Conservation (phyloP, 2,113 vertebrate genomes). For the Diphyllodes magnificus region DNA sequence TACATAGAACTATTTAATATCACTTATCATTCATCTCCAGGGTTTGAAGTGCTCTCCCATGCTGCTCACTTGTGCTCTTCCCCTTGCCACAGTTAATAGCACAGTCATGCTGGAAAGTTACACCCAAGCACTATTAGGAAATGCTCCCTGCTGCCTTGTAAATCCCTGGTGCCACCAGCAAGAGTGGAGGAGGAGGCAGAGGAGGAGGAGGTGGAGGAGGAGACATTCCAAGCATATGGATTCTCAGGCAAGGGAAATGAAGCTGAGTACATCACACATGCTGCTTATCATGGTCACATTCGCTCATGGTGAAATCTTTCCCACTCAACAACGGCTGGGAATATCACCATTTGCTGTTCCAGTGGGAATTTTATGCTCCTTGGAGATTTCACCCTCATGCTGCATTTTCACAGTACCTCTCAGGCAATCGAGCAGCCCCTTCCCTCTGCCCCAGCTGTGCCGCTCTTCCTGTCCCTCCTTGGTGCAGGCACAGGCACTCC, state of each 20-base stretch:
- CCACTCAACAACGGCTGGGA: neutral
- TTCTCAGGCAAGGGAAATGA: constrained; percentile 5
- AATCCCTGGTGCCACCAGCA: constrained; percentile 6
- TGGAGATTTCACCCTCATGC: neutral
- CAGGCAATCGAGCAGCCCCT: neutral
- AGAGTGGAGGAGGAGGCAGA: neutral
- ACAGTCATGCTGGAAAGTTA: constrained; percentile 10
- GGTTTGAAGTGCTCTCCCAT: neutral
- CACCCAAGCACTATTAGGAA: constrained; percentile 15
- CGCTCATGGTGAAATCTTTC: neutral
- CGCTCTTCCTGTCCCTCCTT: neutral
- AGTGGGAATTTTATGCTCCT: neutral
- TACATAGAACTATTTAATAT: neutral
- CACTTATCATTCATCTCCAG: neutral
- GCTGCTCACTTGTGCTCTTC: constrained; percentile 15
- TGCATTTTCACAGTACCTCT: neutral
- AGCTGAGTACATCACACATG: neutral
- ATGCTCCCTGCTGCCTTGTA: neutral
- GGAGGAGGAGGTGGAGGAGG: neutral
- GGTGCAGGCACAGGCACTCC: neutral
- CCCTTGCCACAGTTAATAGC: neutral
- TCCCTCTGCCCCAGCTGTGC: neutral
- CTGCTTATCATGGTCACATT: neutral
- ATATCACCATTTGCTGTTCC: neutral
- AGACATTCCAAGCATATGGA: neutral